A percentile compares a stretch with the other conserved stretches of the same genome.
phyloP scores from a whole-genome alignment of 2,888 invertebrate species.

The Archips xylosteana region DNA sequence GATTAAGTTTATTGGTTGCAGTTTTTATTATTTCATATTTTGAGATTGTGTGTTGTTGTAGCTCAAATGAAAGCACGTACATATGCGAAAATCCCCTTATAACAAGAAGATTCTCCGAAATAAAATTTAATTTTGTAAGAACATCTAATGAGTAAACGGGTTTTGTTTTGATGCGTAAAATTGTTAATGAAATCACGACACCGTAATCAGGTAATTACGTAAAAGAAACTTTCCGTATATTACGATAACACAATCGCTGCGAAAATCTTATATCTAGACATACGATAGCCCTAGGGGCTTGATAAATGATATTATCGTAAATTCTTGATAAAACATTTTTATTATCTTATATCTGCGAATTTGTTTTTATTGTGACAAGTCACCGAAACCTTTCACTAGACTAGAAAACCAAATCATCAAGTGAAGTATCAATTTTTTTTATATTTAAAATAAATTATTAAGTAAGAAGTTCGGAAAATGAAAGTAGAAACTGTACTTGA shows the following conservation, averaged over 20 bases:
- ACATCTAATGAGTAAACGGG: neutral
- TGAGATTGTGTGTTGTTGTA: too few species aligned
- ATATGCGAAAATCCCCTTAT: too few species aligned
- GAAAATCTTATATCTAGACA: constrained; percentile 33
- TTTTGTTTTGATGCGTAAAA: neutral
- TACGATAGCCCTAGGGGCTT: constrained; percentile 22
- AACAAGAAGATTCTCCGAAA: neutral
- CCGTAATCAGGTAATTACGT: constrained; percentile 5
- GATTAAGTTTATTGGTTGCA: neutral
- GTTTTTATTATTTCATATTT: neutral
- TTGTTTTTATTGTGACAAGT: constrained; percentile 30
- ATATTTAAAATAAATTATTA: neutral
- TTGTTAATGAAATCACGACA: constrained; percentile 8
- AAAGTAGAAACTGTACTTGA: neutral
- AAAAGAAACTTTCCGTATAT: constrained; percentile 15
- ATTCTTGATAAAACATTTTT: neutral
- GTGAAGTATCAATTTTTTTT: neutral
- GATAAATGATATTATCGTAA: constrained; percentile 23
- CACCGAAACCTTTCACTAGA: neutral
- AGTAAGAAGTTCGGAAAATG: neutral
- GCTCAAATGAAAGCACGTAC: too few species aligned
- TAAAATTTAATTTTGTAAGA: neutral
- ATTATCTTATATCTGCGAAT: constrained; percentile 25
- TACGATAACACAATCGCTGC: constrained; percentile 16
- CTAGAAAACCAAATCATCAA: neutral